Conservation (phyloP, 2,113 vertebrate species). For the Fukomys damarensis region DNA sequence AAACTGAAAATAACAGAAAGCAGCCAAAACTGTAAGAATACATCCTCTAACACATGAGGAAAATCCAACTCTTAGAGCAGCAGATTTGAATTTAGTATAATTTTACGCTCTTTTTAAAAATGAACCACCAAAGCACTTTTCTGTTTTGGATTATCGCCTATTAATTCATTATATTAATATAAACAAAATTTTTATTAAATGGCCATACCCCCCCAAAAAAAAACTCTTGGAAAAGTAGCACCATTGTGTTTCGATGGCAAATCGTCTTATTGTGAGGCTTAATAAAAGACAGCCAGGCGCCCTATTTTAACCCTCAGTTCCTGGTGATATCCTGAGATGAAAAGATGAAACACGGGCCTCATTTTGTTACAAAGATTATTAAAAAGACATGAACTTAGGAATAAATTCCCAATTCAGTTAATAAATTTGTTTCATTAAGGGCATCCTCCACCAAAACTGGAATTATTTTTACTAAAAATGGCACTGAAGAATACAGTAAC, state of each 20-base stretch:
- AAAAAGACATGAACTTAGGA: neutral
- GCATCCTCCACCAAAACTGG: neutral
- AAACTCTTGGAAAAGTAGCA: neutral
- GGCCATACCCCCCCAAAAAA: neutral
- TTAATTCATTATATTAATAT: neutral
- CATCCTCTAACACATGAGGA: neutral
- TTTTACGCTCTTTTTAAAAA: neutral
- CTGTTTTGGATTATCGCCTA: neutral
- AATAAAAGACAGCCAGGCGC: neutral
- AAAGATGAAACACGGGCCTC: neutral
- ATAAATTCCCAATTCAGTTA: neutral
- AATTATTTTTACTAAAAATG: neutral
- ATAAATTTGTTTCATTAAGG: neutral
- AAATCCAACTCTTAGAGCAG: neutral
- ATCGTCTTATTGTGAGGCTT: neutral
- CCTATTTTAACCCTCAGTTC: neutral
- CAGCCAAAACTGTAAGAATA: neutral
- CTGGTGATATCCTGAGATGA: neutral
- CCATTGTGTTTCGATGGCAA: neutral
- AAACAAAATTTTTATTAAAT: neutral
- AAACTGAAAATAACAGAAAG: neutral
- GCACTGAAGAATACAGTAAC: neutral
- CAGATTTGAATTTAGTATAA: neutral
- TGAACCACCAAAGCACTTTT: neutral
- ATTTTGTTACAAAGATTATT: neutral